Conservation (phyloP, 2,797 vertebrate species). For the Catamblyrhynchus diadema region DNA sequence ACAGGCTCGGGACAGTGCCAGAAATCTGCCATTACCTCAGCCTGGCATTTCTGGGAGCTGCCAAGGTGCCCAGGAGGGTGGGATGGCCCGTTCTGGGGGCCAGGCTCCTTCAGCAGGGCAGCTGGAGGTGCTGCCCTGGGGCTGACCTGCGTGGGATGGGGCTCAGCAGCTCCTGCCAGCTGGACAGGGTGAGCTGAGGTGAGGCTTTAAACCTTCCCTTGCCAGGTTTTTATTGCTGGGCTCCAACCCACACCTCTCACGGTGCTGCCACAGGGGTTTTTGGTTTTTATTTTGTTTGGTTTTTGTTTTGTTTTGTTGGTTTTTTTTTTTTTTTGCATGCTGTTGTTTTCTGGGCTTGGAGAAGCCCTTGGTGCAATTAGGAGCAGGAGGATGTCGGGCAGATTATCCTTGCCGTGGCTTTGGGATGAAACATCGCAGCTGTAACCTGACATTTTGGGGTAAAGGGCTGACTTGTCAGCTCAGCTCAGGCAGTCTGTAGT, state of each 20-base stretch:
- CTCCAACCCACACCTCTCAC: neutral
- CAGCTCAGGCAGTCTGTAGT: conserved; percentile 13
- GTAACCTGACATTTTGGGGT: conserved; percentile 34
- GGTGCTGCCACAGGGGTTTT: neutral
- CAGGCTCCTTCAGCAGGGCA: neutral
- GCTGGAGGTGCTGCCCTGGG: neutral
- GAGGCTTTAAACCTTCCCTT: neutral
- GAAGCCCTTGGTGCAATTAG: neutral
- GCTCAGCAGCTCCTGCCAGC: neutral
- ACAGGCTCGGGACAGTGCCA: neutral
- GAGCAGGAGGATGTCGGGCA: neutral
- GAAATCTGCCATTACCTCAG: conserved; percentile 37
- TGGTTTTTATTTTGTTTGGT: too few species aligned
- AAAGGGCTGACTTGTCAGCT: conserved; percentile 32
- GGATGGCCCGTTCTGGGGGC: neutral
- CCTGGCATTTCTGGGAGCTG: neutral
- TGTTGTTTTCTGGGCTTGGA: conserved; percentile 10
- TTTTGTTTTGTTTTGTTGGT: too few species aligned
- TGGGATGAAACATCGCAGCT: neutral
- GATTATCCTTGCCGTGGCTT: neutral
- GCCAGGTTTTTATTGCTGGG: neutral
- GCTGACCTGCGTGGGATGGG: neutral
- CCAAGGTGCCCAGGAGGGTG: neutral
- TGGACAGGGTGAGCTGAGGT: neutral
- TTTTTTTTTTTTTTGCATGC: neutral